Evolutionary conservation across 2,797 vertebrate species (phyloP).

Genomic region (Pelobates cultripes): DNA sequence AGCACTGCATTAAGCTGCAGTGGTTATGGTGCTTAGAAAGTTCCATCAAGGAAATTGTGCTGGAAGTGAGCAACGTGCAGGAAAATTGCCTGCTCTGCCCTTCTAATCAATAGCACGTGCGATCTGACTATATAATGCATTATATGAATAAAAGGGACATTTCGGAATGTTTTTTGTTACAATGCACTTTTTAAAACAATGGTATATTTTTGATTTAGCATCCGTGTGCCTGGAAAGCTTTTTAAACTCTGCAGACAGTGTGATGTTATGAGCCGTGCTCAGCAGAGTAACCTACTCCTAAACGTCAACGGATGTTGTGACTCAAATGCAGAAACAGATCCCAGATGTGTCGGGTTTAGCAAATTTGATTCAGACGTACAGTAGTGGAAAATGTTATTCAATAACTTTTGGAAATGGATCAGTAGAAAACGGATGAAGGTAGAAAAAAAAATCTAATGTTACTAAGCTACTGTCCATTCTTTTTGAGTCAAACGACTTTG

Average conservation of each 20-base stretch:
- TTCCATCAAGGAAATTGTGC: too few species aligned
- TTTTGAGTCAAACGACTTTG: not conserved
- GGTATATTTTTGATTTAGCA: too few species aligned
- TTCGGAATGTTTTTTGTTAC: too few species aligned
- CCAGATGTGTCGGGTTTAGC: constrained; percentile 23
- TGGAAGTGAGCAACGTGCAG: too few species aligned
- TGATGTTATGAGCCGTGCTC: constrained; percentile 9
- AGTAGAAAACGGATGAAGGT: not conserved
- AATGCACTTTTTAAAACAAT: too few species aligned
- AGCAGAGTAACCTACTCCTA: constrained; percentile 1
- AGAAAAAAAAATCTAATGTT: not conserved
- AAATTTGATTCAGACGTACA: not conserved
- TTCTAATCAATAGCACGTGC: too few species aligned
- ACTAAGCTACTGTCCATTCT: not conserved
- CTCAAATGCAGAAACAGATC: constrained; percentile 31
- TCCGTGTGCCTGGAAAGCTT: too few species aligned
- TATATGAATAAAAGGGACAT: too few species aligned
- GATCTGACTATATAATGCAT: too few species aligned
- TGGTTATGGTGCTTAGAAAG: too few species aligned
- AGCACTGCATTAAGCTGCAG: too few species aligned
- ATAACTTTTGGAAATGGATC: not conserved
- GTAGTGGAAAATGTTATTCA: constrained; percentile 9
- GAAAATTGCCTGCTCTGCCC: too few species aligned
- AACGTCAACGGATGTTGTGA: constrained; percentile 27
- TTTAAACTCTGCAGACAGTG: not conserved